Evolutionary conservation across 2,113 vertebrate species (phyloP), one percentile per base, ranked within the genome.

Genomic region (Echinops telfairi): DNA sequence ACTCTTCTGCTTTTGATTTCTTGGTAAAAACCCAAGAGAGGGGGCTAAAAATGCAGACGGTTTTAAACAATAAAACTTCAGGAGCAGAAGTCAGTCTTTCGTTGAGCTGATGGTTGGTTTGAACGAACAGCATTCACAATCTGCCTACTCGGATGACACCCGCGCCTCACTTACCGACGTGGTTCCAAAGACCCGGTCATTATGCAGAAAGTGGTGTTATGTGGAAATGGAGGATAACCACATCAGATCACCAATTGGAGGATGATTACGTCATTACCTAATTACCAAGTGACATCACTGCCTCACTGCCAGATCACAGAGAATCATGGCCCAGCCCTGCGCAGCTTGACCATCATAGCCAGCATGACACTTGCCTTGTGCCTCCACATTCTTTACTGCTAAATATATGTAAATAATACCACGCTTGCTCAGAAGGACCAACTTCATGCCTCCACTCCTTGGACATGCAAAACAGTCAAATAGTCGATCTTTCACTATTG

Each of bases 1-100:
- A 92, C 27, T 87, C 78, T 75, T 86, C 57, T 58, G 89, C 62
- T 82, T 95, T 90, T 80, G 86, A 90, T 83, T 94, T 94, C 75
- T 85, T 83, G 78, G 84, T 92, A 92, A 79, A 68, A 89, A 73
- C 81, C 47, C 84, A 93, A 94, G 47, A 76, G 36, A 66, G 88
- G 94, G 19, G 22, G 40, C 7, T 4, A 92, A 80, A 77, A 88
- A 64, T 58, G 43, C 40, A 80, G 92, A 33, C 70, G 81, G 10
- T 17, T 88, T 79, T 47, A 33, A 60, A 33, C n/a, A 62, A 93
- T 66, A 47, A 89, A 76, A 36, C 6, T n/a, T 43, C 23, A 60
- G 23, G 47, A 66, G 29, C 47, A 68, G 83, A 83, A 31, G 58
- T 47, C 76, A 89, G 29, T 20, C 36, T 47, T 33, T 53, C 5